These are phyloP conservation scores for Sciurus vulgaris DNA, from an alignment of 2,797 vertebrate species.

Conservation along the genomic window DNA sequence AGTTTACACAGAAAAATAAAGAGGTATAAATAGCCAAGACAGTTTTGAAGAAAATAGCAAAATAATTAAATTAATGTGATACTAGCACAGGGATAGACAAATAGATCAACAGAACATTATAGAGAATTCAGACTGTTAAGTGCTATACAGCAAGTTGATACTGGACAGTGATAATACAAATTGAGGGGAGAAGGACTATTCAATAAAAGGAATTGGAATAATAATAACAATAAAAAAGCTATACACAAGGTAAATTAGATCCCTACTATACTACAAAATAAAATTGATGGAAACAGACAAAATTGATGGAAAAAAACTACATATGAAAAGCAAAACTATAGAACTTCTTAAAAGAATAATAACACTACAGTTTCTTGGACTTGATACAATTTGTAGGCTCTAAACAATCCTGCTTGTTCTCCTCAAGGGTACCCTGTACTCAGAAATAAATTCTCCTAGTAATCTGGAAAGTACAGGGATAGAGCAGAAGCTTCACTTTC, in stretches of 20 bases:
- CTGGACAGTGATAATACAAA: neutral
- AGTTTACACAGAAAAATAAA: conserved; percentile 10
- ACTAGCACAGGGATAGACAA: neutral
- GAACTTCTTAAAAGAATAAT: conserved; percentile 37
- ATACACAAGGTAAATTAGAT: neutral
- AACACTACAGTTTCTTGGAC: conserved; percentile 27
- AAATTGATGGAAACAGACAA: neutral
- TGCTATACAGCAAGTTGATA: neutral
- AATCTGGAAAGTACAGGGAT: neutral
- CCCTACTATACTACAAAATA: neutral
- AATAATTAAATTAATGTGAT: conserved; percentile 13
- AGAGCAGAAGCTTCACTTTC: neutral
- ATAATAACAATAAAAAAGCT: conserved; percentile 22
- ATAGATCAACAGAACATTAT: neutral
- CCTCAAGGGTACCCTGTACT: neutral
- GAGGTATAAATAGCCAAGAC: neutral
- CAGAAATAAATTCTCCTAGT: neutral
- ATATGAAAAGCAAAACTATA: conserved; percentile 55
- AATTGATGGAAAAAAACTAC: neutral
- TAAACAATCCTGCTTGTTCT: conserved; percentile 8
- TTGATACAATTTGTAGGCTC: conserved; percentile 38
- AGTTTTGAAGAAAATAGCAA: conserved; percentile 40
- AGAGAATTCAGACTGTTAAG: neutral
- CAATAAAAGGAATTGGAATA: conserved; percentile 17
- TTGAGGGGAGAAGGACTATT: neutral